Percentiles rank a stretch among this genome's conserved stretches.
Evolutionary conservation across 1,140 invertebrate species (phyloP).

Genomic region (Palaemon carinicauda): DNA sequence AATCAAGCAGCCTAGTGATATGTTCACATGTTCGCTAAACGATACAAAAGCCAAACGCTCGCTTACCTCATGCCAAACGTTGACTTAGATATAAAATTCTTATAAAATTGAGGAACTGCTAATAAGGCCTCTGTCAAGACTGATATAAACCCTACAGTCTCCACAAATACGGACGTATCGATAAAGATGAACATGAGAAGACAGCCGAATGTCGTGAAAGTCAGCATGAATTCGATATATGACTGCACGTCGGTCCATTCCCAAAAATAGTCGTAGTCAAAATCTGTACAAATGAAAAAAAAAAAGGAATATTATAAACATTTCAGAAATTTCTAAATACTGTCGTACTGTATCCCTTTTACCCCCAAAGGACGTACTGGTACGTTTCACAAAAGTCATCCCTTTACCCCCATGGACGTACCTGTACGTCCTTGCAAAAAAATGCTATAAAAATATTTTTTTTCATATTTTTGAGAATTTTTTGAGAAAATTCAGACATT

Average conservation of each 20-base stretch:
- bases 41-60: background rate
- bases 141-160: conserved; percentile 90
- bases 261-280: conserved; percentile 94
- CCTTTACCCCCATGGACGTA: too few relatives aligned
- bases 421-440: too few relatives aligned
- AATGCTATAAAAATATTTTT: too few relatives aligned
- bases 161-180: conserved; percentile 82
- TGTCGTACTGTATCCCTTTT: too few relatives aligned
- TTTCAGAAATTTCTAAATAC: too few relatives aligned
- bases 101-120: conserved; percentile 89
- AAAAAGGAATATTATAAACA: background rate
- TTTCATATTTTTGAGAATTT: too few relatives aligned
- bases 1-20: too few relatives aligned
- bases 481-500: too few relatives aligned
- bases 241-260: conserved; percentile 98
- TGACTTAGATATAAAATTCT: conserved; percentile 88
- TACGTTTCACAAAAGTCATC: too few relatives aligned
- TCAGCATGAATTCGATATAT: conserved; percentile 90
- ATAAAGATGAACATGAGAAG: conserved; percentile 88
- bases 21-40: too few relatives aligned
- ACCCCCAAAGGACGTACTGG: too few relatives aligned
- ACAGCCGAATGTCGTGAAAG: conserved; percentile 84
- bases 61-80: conserved; percentile 95
- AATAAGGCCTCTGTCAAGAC: conserved; percentile 97
- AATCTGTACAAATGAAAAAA: conserved; percentile 79